phyloP scores from a whole-genome alignment of 92 coral and sea anemone genomes.

The Palythoa heliodiscus region DNA sequence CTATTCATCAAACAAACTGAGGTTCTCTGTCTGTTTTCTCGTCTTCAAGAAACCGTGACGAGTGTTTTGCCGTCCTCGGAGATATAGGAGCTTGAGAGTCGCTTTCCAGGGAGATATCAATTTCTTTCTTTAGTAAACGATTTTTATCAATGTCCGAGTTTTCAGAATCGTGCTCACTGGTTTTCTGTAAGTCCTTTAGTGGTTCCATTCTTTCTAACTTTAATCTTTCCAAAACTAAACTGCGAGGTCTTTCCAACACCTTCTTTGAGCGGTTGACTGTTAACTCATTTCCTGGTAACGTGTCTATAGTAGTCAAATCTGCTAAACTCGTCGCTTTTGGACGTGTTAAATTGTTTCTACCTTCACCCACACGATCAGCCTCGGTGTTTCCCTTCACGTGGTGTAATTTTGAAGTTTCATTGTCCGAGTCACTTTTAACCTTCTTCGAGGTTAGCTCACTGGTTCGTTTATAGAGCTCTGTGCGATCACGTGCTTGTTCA shows the following conservation, averaged over 20 bases:
- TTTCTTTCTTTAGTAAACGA: constrained; percentile 25
- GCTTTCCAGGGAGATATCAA: constrained; percentile 29
- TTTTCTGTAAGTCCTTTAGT: constrained; percentile 28
- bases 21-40: constrained; percentile 73
- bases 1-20: constrained; percentile 69
- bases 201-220: constrained; percentile 52
- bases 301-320: constrained; percentile 25
- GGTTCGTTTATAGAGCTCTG: constrained; percentile 60
- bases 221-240: constrained; percentile 61
- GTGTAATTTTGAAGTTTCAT: constrained; percentile 36
- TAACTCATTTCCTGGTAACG: constrained; percentile 16
- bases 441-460: constrained; percentile 55
- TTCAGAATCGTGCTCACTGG: not conserved
- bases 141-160: not conserved
- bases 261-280: constrained; percentile 33
- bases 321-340: constrained; percentile 34
- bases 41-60: constrained; percentile 70
- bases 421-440: constrained; percentile 49
- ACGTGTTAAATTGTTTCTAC: not conserved
- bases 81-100: constrained; percentile 16
- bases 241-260: constrained; percentile 60
- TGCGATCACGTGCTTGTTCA: constrained; percentile 55
- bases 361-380: constrained; percentile 35
- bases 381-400: constrained; percentile 51
- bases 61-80: constrained; percentile 12